Percentiles rank a stretch among this genome's conserved stretches.
Conservation (phyloP, 2,113 vertebrate genomes). For the Etheostoma spectabile region DNA sequence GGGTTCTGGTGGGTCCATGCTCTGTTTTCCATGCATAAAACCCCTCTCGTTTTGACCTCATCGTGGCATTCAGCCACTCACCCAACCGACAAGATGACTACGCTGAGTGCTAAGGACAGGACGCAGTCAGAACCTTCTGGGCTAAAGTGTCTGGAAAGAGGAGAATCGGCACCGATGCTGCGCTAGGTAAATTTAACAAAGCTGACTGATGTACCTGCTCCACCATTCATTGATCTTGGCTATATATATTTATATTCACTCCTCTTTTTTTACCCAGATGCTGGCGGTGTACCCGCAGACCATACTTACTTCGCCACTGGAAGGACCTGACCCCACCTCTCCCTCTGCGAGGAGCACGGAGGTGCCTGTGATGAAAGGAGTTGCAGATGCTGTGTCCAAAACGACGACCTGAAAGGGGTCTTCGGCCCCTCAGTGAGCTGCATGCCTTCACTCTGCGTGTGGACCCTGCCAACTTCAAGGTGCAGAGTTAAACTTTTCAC, state of each 20-base stretch:
- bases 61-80: too few relatives aligned
- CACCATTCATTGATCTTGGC: accelerated
- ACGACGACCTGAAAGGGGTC: slow-evolving; percentile 81
- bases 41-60: too few relatives aligned
- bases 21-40: too few relatives aligned
- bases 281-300: slow-evolving; percentile 83
- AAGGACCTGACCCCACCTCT: slow-evolving; percentile 79
- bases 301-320: slow-evolving; percentile 92
- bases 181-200: slow-evolving; percentile 79
- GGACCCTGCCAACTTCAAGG: slow-evolving; percentile 88
- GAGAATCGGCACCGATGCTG: slow-evolving; percentile 80
- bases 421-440: slow-evolving; percentile 87
- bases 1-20: too few relatives aligned
- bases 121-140: slow-evolving; percentile 80
- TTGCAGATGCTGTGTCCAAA: slow-evolving; percentile 78
- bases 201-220: background rate
- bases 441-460: slow-evolving; percentile 89
- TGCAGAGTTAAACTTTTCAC: background rate
- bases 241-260: too few relatives aligned
- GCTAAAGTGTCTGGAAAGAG: slow-evolving; percentile 58
- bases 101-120: slow-evolving; percentile 79
- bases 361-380: slow-evolving; percentile 75
- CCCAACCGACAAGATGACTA: slow-evolving; percentile 78
- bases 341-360: slow-evolving; percentile 81
- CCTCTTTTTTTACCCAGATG: slow-evolving; percentile 69